Evolutionary conservation across 2,888 invertebrate species (phyloP).

Genomic region (Coelogynopora nodosa): DNA sequence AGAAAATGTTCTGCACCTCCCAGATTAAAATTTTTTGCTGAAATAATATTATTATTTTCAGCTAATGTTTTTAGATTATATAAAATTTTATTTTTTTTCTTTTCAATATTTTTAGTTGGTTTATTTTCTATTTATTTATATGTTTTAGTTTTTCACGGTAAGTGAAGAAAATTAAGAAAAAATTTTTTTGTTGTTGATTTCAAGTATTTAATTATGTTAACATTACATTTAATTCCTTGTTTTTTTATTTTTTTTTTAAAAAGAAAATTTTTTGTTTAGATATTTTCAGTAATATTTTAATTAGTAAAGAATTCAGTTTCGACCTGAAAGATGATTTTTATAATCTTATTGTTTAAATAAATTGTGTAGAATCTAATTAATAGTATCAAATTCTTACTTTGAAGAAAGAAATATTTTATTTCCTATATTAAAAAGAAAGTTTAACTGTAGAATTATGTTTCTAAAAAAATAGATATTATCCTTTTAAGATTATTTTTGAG

Average conservation of each 20-base stretch:
- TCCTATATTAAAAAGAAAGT: no score
- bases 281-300: no score
- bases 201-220: neutral
- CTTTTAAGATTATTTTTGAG: conserved; percentile 17
- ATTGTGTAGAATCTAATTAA: no score
- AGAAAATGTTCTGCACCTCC: conserved; percentile 70
- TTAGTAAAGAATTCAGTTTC: no score
- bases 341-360: no score
- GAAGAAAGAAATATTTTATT: no score
- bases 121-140: conserved; percentile 31
- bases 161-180: conserved; percentile 16
- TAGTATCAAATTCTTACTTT: no score
- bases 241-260: conserved; percentile 23
- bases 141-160: neutral
- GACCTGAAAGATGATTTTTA: no score
- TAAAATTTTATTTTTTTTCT: conserved; percentile 62
- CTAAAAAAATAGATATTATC: no score
- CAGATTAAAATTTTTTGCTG: conserved; percentile 69
- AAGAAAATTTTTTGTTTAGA: conserved; percentile 14
- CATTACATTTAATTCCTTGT: conserved; percentile 11
- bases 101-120: conserved; percentile 60
- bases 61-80: conserved; percentile 64
- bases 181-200: neutral
- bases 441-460: no score
- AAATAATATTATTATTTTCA: conserved; percentile 69